phyloP scores from a whole-genome alignment of 2,113 vertebrate species.

The Nibea albiflora region DNA sequence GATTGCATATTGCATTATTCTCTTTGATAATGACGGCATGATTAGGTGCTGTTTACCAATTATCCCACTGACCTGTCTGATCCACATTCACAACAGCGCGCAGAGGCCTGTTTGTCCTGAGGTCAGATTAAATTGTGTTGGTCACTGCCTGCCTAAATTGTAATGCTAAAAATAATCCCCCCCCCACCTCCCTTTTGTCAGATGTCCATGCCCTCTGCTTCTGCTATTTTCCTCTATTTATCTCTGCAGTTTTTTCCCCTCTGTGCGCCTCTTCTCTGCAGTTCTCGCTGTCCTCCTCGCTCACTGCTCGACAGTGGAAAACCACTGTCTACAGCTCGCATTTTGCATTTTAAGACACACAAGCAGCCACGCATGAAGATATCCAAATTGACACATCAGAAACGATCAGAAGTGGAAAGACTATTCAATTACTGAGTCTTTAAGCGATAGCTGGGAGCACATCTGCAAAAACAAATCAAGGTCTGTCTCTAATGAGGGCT shows the following conservation, averaged over 20 bases:
- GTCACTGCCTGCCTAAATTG: conserved; percentile 58
- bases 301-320: not conserved
- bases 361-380: not conserved
- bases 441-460: conserved; percentile 10
- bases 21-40: conserved; percentile 3
- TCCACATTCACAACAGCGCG: conserved; percentile 41
- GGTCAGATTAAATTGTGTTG: conserved; percentile 62
- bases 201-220: not conserved
- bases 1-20: conserved; percentile 20
- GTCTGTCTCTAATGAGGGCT: not conserved
- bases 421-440: not conserved
- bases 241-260: not conserved
- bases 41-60: conserved; percentile 53
- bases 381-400: conserved; percentile 19
- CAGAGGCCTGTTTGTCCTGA: conserved; percentile 47
- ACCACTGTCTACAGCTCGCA: not conserved
- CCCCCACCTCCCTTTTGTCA: not conserved
- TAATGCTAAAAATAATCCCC: conserved; percentile 54
- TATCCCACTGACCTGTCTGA: conserved; percentile 55
- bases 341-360: conserved; percentile 5
- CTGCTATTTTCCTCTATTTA: conserved; percentile 20
- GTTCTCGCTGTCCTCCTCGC: conserved; percentile 2
- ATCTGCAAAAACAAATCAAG: conserved; percentile 15
- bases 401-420: conserved; percentile 12
- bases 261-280: not conserved